Evolutionary conservation across 2,113 vertebrate genomes (phyloP), one percentile per base, ranked within the genome.

Genomic region (Dryoscopus gambensis): DNA sequence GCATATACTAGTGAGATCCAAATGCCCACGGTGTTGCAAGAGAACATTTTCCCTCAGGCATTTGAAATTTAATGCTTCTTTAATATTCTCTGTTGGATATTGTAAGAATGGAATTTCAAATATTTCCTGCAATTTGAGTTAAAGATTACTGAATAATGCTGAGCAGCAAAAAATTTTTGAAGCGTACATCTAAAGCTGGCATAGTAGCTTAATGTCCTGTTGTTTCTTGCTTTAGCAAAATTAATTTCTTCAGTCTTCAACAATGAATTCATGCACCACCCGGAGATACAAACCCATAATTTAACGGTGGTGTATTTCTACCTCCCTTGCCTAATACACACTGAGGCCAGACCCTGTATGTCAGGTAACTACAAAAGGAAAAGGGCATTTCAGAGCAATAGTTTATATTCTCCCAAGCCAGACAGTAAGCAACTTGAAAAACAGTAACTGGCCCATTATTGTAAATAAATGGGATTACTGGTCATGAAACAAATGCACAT

Each of bases 111-210:
- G 89, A 94, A 97, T 97, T 97, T 97, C 90, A 98, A 97, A 92
- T 96, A 98, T 97, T 97, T 97, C 95, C 96, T 97, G 92, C 92
- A 97, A 97, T 96, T 95, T 96, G 91, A 96, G 95, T 96, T 96
- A 96, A 96, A 96, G 94, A 97, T 97, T 97, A 97, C 90, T 95
- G 93, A 97, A 95, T 95, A 96, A 95, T 90, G 88, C 92, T 93
- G 81, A 97, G 84, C 88, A 93, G 89, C 53, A 88, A 67, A 87
- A 95, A 95, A 84, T 69, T 96, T 96, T 84, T 94, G 55, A 96
- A 97, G 93, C 71, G 2, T 46, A 71, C 80, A 90, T 96, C 92
- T 92, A 97, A 97, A 94, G 89, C 93, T 84, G 92, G 86, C 63
- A 79, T 33, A 88, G 92, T 67, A 75, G 91, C 88, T 96, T 94